Percentiles rank a stretch among this genome's conserved stretches.
Evolutionary conservation across 2,888 invertebrate genomes (phyloP).

Genomic region (Hofmannophila pseudospretella): DNA sequence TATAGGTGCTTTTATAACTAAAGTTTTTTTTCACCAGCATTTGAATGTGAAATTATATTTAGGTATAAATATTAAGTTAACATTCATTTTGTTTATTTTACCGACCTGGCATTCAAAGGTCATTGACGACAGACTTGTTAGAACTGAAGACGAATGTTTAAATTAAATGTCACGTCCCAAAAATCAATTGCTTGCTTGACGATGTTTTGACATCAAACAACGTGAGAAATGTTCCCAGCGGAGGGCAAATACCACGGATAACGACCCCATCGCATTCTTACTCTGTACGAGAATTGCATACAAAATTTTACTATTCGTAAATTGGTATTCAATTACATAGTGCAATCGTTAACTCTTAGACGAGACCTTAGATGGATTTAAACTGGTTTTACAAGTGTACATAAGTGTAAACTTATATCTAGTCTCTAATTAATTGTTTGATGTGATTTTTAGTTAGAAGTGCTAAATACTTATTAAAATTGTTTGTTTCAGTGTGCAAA

Average conservation of each 20-base stretch:
- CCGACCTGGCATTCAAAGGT: constrained; percentile 46
- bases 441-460: too few species aligned
- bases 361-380: too few species aligned
- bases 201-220: constrained; percentile 17
- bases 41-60: not conserved
- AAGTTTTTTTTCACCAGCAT: too few species aligned
- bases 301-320: not conserved
- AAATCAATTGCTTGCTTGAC: constrained; percentile 20
- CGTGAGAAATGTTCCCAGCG: constrained; percentile 13
- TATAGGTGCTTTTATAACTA: too few species aligned
- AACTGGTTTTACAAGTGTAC: too few species aligned
- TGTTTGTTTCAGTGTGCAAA: constrained; percentile 86
- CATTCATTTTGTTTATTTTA: constrained; percentile 10
- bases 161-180: constrained; percentile 26
- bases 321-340: not conserved
- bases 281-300: constrained; percentile 3
- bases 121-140: constrained; percentile 30
- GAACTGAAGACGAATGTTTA: constrained; percentile 22
- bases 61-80: constrained; percentile 2
- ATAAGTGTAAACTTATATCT: too few species aligned
- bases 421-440: too few species aligned
- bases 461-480: too few species aligned
- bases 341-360: too few species aligned
- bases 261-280: constrained; percentile 4
- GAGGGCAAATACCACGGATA: constrained; percentile 20